Evolutionary conservation across 2,797 vertebrate species (phyloP).

Genomic region (Tiaroga cobitis): DNA sequence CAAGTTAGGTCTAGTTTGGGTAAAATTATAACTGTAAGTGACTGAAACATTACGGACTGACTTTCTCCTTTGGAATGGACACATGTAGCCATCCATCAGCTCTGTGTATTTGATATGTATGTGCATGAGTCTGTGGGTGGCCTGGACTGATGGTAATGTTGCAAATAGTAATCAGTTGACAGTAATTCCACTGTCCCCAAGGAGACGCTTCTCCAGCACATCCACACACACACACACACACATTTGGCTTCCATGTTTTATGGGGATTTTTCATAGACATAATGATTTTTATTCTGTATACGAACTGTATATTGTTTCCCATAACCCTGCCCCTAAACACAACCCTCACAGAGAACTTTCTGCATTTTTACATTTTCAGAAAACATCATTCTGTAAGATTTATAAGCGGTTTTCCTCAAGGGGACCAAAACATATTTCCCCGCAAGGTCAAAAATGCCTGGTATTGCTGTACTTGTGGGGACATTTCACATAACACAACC

Average conservation of each 20-base stretch:
- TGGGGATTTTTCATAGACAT: background rate
- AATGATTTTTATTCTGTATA: background rate
- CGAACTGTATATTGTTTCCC: background rate
- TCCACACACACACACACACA: constrained; percentile 23
- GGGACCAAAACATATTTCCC: background rate
- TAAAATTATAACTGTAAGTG: constrained; percentile 57
- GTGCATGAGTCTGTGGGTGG: constrained; percentile 67
- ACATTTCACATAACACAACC: background rate
- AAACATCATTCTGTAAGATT: background rate
- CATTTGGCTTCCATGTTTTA: background rate
- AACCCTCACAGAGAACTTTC: background rate
- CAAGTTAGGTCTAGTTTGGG: constrained; percentile 5
- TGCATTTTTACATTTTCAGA: background rate
- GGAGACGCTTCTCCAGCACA: constrained; percentile 49
- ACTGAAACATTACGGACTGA: constrained; percentile 59
- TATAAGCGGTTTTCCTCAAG: background rate
- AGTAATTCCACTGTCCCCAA: constrained; percentile 69
- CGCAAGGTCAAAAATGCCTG: background rate
- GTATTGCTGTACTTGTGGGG: too few species aligned
- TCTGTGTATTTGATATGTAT: constrained; percentile 67
- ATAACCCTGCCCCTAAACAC: background rate
- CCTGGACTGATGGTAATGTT: constrained; percentile 71
- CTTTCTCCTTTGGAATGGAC: constrained; percentile 72
- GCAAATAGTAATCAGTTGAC: constrained; percentile 78
- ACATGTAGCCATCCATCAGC: constrained; percentile 77